phyloP scores from a whole-genome alignment of 2,113 vertebrate species.

The Muntiacus muntjak region DNA sequence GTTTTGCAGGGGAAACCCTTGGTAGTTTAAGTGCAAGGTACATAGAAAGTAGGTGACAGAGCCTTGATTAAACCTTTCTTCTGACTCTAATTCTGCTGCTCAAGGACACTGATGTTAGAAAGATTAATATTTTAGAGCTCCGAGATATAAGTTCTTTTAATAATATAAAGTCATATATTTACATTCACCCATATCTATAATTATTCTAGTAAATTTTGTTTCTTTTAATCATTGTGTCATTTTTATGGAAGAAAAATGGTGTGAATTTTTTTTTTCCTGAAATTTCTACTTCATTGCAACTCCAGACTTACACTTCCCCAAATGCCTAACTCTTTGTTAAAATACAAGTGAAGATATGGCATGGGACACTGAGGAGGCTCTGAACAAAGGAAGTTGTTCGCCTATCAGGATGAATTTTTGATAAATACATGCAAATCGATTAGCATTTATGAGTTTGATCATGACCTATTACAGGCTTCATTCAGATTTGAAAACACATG shows the following conservation, averaged over 20 bases:
- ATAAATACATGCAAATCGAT: not conserved
- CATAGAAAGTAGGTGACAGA: not conserved
- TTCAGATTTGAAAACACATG: not conserved
- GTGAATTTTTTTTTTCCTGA: not conserved
- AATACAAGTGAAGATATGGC: not conserved
- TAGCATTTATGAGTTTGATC: not conserved
- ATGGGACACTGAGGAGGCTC: not conserved
- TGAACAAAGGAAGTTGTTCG: not conserved
- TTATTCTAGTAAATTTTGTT: not conserved
- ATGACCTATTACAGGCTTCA: not conserved
- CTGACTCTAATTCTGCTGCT: not conserved
- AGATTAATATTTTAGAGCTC: not conserved
- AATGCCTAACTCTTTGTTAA: not conserved
- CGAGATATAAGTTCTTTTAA: not conserved
- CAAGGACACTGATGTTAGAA: not conserved
- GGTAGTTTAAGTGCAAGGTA: not conserved
- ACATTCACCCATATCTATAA: not conserved
- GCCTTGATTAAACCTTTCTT: not conserved
- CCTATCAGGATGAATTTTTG: not conserved
- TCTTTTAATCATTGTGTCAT: not conserved
- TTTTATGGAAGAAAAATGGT: not conserved
- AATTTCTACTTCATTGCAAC: not conserved
- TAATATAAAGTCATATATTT: not conserved
- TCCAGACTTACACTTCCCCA: not conserved
- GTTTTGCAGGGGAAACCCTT: not conserved